These are phyloP conservation scores for Zaprionus ghesquierei DNA, from an alignment of 1,140 invertebrate genomes.

Conservation along the genomic window DNA sequence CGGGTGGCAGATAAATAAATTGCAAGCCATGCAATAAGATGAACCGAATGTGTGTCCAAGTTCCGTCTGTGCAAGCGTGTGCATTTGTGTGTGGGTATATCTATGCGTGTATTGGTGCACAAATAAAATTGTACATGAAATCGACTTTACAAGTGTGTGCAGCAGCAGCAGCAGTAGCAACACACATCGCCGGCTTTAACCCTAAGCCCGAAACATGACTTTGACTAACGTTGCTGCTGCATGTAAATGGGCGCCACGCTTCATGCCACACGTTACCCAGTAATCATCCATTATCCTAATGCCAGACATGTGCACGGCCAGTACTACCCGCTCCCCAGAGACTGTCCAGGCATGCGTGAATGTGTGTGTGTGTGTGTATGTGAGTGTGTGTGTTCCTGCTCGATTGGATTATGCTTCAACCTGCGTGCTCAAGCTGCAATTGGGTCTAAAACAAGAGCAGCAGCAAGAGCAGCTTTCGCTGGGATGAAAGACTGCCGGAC, in stretches of 20 bases:
- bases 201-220: conserved; percentile 68
- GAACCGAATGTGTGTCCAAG: conserved; percentile 68
- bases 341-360: conserved; percentile 26
- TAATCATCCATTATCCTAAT: conserved; percentile 81
- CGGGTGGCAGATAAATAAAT: conserved; percentile 70
- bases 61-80: conserved; percentile 25
- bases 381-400: conserved; percentile 35
- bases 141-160: conserved; percentile 58
- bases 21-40: conserved; percentile 79
- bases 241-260: conserved; percentile 74
- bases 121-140: conserved; percentile 80
- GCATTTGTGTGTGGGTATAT: conserved; percentile 9
- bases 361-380: conserved; percentile 15
- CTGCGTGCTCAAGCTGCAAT: conserved; percentile 32
- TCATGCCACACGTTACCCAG: conserved; percentile 71
- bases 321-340: conserved; percentile 47
- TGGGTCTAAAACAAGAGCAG: neutral
- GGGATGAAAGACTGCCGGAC: neutral
- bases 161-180: neutral
- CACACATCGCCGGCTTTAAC: conserved; percentile 33
- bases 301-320: conserved; percentile 59
- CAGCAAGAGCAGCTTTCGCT: neutral
- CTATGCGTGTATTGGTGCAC: conserved; percentile 46
- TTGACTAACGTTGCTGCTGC: conserved; percentile 76
- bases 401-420: conserved; percentile 71